Evolutionary conservation across 2,888 invertebrate genomes (phyloP).

Genomic region (Exocentrus adspersus): DNA sequence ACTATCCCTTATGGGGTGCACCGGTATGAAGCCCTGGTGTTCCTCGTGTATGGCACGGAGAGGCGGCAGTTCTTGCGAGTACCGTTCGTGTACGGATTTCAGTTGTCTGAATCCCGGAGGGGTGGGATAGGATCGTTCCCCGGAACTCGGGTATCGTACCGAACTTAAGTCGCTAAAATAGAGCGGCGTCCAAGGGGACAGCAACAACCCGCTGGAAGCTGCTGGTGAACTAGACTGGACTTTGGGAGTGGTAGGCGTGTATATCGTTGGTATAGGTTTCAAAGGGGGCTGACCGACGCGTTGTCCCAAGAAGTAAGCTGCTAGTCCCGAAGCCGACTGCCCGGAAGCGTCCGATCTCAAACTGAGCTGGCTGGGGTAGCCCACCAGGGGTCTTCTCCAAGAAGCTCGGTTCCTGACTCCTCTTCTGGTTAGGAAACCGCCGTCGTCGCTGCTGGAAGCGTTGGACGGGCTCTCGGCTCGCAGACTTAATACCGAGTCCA

Average conservation of each 20-base stretch:
- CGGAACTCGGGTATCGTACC: slow-evolving; percentile 82
- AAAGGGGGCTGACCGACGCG: slow-evolving; percentile 46
- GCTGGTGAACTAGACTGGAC: slow-evolving; percentile 76
- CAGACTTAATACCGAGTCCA: slow-evolving; percentile 66
- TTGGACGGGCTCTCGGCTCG: slow-evolving; percentile 68
- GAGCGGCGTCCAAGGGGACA: slow-evolving; percentile 76
- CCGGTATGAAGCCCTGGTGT: slow-evolving; percentile 71
- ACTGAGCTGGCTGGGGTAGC: slow-evolving; percentile 74
- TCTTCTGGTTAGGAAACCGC: slow-evolving; percentile 79
- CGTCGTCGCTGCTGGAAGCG: slow-evolving; percentile 80
- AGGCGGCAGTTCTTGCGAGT: slow-evolving; percentile 79
- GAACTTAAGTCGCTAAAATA: slow-evolving; percentile 90
- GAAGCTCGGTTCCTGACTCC: slow-evolving; percentile 67
- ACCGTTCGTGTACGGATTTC: slow-evolving; percentile 73
- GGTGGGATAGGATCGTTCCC: slow-evolving; percentile 76
- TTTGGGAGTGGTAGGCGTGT: slow-evolving; percentile 65
- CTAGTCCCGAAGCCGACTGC: slow-evolving; percentile 64
- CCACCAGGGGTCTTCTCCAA: slow-evolving; percentile 73
- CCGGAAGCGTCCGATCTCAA: slow-evolving; percentile 69
- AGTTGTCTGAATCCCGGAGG: slow-evolving; percentile 76
- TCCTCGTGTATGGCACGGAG: slow-evolving; percentile 78
- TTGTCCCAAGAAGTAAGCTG: slow-evolving; percentile 50
- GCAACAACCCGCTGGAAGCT: slow-evolving; percentile 68
- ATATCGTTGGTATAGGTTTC: slow-evolving; percentile 60
- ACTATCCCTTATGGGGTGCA: slow-evolving; percentile 72